phyloP scores from a whole-genome alignment of 2,113 vertebrate species.

The Pangasianodon hypophthalmus region DNA sequence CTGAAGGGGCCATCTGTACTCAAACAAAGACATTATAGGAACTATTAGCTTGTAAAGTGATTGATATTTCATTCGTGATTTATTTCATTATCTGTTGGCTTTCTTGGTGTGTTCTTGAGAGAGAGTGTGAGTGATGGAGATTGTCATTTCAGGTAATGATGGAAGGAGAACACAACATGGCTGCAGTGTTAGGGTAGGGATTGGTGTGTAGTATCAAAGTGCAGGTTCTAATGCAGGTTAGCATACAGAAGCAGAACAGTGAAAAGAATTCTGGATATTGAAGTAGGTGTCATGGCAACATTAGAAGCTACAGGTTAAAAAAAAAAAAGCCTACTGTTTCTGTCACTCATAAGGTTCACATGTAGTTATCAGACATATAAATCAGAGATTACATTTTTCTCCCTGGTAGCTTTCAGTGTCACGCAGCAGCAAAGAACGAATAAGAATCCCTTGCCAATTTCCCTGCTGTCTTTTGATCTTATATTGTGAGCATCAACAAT shows the following conservation, averaged over 20 bases:
- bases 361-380: neutral
- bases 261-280: neutral
- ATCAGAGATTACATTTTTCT: neutral
- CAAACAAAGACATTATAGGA: conserved; percentile 70
- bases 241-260: neutral
- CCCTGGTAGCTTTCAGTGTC: neutral
- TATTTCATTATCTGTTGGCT: conserved; percentile 61
- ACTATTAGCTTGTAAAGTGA: conserved; percentile 71
- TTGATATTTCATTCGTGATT: conserved; percentile 71
- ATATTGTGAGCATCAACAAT: conserved; percentile 45
- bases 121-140: conserved; percentile 46
- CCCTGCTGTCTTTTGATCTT: conserved; percentile 44
- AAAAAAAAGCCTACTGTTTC: neutral
- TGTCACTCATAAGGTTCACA: neutral
- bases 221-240: neutral
- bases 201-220: neutral
- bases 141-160: conserved; percentile 43
- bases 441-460: conserved; percentile 26
- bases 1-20: conserved; percentile 63
- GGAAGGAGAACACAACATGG: conserved; percentile 15
- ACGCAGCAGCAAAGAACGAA: conserved; percentile 22
- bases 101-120: conserved; percentile 39
- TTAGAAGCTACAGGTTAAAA: neutral
- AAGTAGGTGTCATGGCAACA: neutral
- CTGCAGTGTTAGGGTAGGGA: neutral